phyloP scores from a whole-genome alignment of 2,113 vertebrate genomes.

The Vicugna pacos region DNA sequence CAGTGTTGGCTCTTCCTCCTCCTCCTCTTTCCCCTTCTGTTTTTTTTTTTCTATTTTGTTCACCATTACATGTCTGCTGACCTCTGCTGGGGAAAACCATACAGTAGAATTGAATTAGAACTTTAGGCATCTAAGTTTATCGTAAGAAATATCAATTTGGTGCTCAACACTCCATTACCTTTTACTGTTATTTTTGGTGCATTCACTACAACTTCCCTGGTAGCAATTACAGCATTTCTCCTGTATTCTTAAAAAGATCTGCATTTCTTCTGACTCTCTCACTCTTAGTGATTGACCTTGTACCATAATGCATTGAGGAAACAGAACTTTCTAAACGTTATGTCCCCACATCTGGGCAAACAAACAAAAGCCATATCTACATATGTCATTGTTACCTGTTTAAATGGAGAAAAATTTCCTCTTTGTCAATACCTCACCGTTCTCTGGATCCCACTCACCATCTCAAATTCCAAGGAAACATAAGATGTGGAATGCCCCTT shows the following conservation, averaged over 20 bases:
- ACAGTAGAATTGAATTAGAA: background rate
- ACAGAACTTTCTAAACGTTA: background rate
- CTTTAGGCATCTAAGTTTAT: background rate
- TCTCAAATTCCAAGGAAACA: background rate
- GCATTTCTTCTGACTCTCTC: background rate
- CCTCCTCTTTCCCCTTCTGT: background rate
- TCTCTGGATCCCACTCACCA: background rate
- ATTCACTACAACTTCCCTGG: background rate
- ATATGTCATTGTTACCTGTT: background rate
- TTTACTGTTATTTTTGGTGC: background rate
- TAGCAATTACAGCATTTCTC: background rate
- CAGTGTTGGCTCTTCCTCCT: fast-evolving
- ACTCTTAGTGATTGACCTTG: background rate
- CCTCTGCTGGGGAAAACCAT: background rate
- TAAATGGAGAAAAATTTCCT: background rate
- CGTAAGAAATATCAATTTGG: background rate
- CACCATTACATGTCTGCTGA: background rate
- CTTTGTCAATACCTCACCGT: background rate
- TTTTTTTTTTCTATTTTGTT: background rate
- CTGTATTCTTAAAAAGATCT: background rate
- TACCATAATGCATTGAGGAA: background rate
- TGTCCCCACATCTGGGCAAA: background rate
- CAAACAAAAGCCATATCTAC: background rate
- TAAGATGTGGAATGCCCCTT: background rate
- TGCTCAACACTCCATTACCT: background rate